Percentiles rank a stretch among this genome's conserved stretches.
Evolutionary conservation across 2,797 vertebrate species (phyloP).

Genomic region (Picus viridis): DNA sequence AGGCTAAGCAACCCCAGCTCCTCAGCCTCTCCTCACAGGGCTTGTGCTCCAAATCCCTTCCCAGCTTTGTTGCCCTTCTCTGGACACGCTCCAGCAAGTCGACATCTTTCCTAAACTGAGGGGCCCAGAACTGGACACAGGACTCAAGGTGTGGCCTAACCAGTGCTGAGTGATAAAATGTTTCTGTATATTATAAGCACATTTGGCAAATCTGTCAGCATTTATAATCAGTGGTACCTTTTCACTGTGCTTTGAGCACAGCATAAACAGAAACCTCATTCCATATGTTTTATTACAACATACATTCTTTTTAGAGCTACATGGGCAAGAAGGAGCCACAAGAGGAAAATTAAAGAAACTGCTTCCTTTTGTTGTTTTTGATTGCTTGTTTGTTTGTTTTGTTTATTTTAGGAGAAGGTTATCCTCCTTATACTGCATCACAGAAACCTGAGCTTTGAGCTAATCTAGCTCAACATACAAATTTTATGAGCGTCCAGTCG

Average conservation of each 20-base stretch:
- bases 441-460: not conserved
- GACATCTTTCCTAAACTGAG: too few species aligned
- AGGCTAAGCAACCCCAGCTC: too few species aligned
- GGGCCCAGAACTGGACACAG: too few species aligned
- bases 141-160: too few species aligned
- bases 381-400: not conserved
- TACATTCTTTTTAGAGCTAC: not conserved
- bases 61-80: too few species aligned
- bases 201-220: not conserved
- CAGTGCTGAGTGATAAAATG: not conserved
- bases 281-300: not conserved
- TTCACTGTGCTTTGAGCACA: not conserved
- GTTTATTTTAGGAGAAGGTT: not conserved
- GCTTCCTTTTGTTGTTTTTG: not conserved
- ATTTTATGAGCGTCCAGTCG: not conserved
- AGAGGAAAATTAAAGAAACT: not conserved
- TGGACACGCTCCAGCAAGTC: too few species aligned
- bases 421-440: not conserved
- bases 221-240: not conserved
- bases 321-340: not conserved
- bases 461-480: not conserved
- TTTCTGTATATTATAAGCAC: not conserved
- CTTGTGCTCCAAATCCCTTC: too few species aligned
- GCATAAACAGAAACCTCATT: not conserved
- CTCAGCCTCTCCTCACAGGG: too few species aligned